Evolutionary conservation across 2,888 invertebrate genomes (phyloP).

Genomic region (Heterodera filipjevi): DNA sequence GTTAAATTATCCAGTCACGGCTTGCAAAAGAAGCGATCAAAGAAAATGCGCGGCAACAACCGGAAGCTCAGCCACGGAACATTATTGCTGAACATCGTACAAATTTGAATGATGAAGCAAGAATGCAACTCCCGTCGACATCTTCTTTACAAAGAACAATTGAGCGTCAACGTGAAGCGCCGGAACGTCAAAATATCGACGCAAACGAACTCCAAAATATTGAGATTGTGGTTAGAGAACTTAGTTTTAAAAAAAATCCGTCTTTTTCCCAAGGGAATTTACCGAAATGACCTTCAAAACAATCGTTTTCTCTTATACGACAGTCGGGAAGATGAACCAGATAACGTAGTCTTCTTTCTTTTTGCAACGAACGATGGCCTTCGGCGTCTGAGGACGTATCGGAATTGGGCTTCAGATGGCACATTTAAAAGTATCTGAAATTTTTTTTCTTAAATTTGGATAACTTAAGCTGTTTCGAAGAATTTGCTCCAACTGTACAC

Average conservation of each 20-base stretch:
- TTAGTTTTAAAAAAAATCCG: not conserved
- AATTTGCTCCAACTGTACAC: not conserved
- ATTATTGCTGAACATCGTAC: slow-evolving; percentile 14
- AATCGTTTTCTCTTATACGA: not conserved
- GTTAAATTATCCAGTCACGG: not conserved
- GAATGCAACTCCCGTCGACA: slow-evolving; percentile 1
- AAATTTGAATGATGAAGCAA: not conserved
- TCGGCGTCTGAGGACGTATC: not conserved
- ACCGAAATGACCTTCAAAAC: not conserved
- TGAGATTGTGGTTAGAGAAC: not conserved
- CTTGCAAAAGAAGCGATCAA: slow-evolving; percentile 17
- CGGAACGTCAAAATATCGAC: slow-evolving; percentile 2
- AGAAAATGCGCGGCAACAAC: slow-evolving; percentile 11
- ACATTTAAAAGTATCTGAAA: not conserved
- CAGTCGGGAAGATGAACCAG: not conserved
- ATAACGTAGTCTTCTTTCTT: not conserved
- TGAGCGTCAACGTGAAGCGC: slow-evolving; percentile 16
- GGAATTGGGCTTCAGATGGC: not conserved
- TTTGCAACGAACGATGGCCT: not conserved
- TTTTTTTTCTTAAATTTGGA: not conserved
- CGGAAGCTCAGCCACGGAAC: slow-evolving; percentile 11
- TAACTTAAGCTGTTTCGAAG: not conserved
- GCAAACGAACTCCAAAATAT: slow-evolving; percentile 9
- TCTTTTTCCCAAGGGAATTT: not conserved
- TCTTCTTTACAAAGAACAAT: slow-evolving; percentile 15